A percentile compares a stretch with the other conserved stretches of the same genome.
phyloP scores from a whole-genome alignment of 1,140 invertebrate species.

The Drosophila kohkoa region DNA sequence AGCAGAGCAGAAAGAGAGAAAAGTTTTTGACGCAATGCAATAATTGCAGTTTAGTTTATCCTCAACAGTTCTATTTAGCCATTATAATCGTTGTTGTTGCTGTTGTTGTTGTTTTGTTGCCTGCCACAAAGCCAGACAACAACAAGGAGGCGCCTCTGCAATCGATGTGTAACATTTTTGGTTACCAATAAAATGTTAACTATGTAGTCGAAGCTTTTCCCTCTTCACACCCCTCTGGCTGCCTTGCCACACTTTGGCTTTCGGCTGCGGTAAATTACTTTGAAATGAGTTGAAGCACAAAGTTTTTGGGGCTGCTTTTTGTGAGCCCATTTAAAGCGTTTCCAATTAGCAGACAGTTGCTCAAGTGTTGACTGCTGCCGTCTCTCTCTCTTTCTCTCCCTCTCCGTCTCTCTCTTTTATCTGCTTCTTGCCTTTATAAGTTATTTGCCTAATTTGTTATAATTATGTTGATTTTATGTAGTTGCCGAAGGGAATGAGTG shows the following conservation, averaged over 20 bases:
- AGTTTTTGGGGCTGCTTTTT: constrained; percentile 58
- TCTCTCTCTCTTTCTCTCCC: background rate
- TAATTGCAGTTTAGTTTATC: constrained; percentile 62
- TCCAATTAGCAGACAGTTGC: constrained; percentile 65
- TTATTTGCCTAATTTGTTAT: constrained; percentile 77
- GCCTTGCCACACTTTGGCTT: constrained; percentile 36
- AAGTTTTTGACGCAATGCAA: constrained; percentile 63
- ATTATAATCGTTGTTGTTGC: constrained; percentile 19
- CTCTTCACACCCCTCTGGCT: background rate
- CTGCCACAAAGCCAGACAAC: constrained; percentile 58
- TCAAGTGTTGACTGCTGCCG: constrained; percentile 29
- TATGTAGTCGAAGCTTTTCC: constrained; percentile 27
- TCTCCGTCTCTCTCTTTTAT: background rate
- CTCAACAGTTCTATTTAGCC: constrained; percentile 13
- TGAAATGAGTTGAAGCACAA: constrained; percentile 68
- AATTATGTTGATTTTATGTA: constrained; percentile 78
- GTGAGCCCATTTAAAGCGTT: constrained; percentile 58
- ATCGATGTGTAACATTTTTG: constrained; percentile 80
- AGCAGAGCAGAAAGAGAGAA: constrained; percentile 9
- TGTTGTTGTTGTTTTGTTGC: constrained; percentile 26
- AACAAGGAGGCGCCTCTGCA: constrained; percentile 57
- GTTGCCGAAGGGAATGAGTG: constrained; percentile 31
- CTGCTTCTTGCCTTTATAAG: constrained; percentile 24
- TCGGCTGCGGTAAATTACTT: constrained; percentile 75
- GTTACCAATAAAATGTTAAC: constrained; percentile 80